Evolutionary conservation across 2,113 vertebrate genomes (phyloP), one percentile per base, ranked within the genome.

Genomic region (Eulemur macaco): DNA sequence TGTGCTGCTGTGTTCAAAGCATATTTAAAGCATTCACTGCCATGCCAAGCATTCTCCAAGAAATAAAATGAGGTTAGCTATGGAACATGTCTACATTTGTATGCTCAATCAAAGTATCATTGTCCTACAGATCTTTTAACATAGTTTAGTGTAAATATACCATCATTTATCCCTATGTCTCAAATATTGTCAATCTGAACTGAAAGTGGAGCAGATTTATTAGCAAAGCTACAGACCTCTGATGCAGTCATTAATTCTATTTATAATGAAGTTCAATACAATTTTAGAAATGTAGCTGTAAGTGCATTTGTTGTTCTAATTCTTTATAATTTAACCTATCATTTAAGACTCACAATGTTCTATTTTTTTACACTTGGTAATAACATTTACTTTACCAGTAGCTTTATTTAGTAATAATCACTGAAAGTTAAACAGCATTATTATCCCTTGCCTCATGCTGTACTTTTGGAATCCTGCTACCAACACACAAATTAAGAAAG

Each of bases 371-470:
- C 5, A 4, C 52, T 81, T 14, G 20, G 15, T 91, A 82, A 93
- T 83, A 88, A 52, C 50, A 81, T 84, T 84, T 81, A 52, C 89
- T 92, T 93, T 93, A 63, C 58, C 45, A 31, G 31, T 68, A 80
- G 29, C 54, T 93, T 89, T 76, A 94, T 81, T 96, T 92, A 85
- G 31, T 73, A 80, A 66, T 60, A 27, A 93, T 66, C 73, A 93
- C 12, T 91, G 29, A n/a, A 58, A 64, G 64, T 89, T 86, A 89
- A 91, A 71, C 68, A 42, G 9, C 1, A 37, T 80, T 68, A 83
- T 76, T 73, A 93, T 52, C 18, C 34, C 0, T 95, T n/a, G 6
- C 27, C 6, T 84, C 63, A 68, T 71, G 23, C 50, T 93, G 42
- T n/a, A 54, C 42, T 80, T 97, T 76, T 52, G 78, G 73, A 96